Conservation (phyloP, 2,113 vertebrate species). For the Thinocorus orbignyianus region DNA sequence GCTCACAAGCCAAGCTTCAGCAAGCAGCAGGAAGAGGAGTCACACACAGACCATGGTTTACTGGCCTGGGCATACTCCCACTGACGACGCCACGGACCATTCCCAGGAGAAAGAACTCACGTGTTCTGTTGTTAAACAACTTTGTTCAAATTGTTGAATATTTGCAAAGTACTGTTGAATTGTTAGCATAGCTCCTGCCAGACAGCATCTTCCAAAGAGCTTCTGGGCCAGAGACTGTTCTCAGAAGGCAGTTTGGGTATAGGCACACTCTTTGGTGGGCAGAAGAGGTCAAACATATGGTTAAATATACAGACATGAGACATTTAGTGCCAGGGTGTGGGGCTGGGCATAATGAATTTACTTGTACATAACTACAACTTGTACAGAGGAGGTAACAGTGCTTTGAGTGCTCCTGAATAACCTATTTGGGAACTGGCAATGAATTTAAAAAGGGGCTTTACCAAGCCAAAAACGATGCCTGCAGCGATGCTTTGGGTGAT, state of each 20-base stretch:
- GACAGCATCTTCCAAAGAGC: not conserved
- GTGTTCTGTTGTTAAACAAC: not conserved
- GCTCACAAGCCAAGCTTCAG: not conserved
- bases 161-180: not conserved
- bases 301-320: not conserved
- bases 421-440: not conserved
- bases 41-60: not conserved
- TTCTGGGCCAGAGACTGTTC: not conserved
- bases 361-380: fast-evolving
- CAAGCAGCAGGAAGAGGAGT: not conserved
- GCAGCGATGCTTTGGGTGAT: not conserved
- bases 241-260: not conserved
- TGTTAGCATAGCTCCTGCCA: not conserved
- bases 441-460: not conserved
- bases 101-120: not conserved
- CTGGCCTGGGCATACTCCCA: not conserved
- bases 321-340: not conserved
- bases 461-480: not conserved
- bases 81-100: not conserved
- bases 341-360: not conserved
- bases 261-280: not conserved
- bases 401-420: not conserved
- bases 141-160: not conserved
- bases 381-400: not conserved
- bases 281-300: not conserved